Evolutionary conservation across 2,888 invertebrate species (phyloP), one percentile per base, ranked within the genome.

Genomic region (Hypselothyrea guttata): DNA sequence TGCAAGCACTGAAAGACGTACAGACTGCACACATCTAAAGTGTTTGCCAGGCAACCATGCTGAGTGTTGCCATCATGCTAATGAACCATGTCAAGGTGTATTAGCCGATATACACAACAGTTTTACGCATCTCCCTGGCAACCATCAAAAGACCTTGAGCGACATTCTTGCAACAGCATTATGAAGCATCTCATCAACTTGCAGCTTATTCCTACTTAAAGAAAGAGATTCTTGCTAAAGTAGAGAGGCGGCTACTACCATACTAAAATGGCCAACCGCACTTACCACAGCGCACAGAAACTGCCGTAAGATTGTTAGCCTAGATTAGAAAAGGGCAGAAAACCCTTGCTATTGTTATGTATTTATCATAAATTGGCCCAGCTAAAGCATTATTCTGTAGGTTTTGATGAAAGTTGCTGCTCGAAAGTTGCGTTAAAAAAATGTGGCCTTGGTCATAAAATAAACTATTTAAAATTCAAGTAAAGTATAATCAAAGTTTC

Each of bases 1-100:
- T 71, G 71, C 55, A 62, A 78, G 64, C 75, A 47, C 56, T 59
- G 60, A 65, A 71, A 68, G 75, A 34, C 64, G 46, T 41, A 31
- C 15, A 13, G 7, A 35, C 35, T 47, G 8, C 38, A n/a, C n/a
- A n/a, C n/a, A n/a, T n/a, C n/a, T n/a, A n/a, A n/a, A n/a, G n/a
- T n/a, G n/a, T n/a, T n/a, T n/a, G n/a, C n/a, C n/a, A n/a, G n/a
- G n/a, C n/a, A n/a, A n/a, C n/a, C n/a, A n/a, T n/a, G n/a, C n/a
- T n/a, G n/a, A n/a, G 44, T n/a, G 16, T 15, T 30, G 22, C 3
- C 22, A 22, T 22, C 22, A 22, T 5, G 22, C 22, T 4, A 22
- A 5, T 22, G 22, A 2, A 22, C 22, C 3, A 22, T 5, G 5
- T 22, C 22, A 2, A 22, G 22, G 22, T 22, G 22, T 22, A 22